Evolutionary conservation across 1,140 invertebrate genomes (phyloP).

Genomic region (Monomorium pharaonis): DNA sequence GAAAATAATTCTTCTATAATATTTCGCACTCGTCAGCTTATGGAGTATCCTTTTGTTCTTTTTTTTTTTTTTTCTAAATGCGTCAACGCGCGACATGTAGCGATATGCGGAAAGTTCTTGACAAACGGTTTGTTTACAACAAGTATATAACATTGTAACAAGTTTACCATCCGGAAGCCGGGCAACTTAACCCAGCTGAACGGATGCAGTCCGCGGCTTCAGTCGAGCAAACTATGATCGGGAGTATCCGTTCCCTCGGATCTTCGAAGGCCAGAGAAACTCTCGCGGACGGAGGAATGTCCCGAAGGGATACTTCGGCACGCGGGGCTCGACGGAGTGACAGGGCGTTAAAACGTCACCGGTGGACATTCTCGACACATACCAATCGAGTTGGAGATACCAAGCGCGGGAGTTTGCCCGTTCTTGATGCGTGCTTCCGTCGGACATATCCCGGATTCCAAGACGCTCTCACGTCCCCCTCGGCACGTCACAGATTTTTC

Average conservation of each 20-base stretch:
- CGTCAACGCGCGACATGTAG: background rate
- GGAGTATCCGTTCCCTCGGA: conserved; percentile 33
- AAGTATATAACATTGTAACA: background rate
- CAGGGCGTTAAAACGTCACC: conserved; percentile 78
- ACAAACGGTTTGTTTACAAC: background rate
- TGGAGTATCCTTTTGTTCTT: background rate
- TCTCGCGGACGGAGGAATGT: conserved; percentile 58
- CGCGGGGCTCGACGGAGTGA: conserved; percentile 71
- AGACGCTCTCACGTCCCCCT: conserved; percentile 64
- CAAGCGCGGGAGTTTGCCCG: conserved; percentile 48
- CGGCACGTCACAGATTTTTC: conserved; percentile 32
- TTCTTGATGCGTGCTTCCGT: conserved; percentile 59
- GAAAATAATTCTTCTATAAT: background rate
- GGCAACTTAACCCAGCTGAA: background rate
- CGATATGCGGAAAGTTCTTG: background rate
- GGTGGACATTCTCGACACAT: conserved; percentile 79
- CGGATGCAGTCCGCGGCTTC: background rate
- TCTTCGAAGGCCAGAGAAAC: conserved; percentile 42
- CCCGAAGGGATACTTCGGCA: conserved; percentile 66
- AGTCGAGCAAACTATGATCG: conserved; percentile 32
- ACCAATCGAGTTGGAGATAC: conserved; percentile 71
- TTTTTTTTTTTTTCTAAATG: background rate
- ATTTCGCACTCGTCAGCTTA: background rate
- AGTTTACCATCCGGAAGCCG: background rate
- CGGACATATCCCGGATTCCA: conserved; percentile 75